Base-by-base conservation (phyloP, 2,888 invertebrate genomes). In the Eupithecia dodoneata region DNA sequence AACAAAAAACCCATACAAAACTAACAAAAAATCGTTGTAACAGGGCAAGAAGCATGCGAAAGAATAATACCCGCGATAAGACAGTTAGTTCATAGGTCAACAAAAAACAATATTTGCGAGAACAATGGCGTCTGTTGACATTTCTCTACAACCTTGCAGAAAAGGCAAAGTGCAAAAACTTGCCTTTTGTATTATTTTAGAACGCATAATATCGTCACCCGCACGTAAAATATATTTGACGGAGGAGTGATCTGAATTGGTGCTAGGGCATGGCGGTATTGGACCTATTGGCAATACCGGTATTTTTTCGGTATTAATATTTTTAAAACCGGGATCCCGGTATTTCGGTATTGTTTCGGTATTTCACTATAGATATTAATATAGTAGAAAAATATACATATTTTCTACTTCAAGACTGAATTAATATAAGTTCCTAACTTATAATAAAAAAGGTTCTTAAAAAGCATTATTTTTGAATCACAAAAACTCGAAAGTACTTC, bases 111-210 rank as follows among this genome's bases (percentile, higher is more conserved):
- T 67, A 67, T 44, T 45, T 44, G 44, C 67, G 2, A 45, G 9
- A 67, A 67, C 67, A 67, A 67, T 67, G 67, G n/a, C 4, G n/a
- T 67, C 6, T 71, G 70, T 71, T 71, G 70, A 71, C 70, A 71
- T 67, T 67, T 67, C 44, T 67, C 44, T n/a, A 67, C 44, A n/a
- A 67, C 67, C 67, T 67, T n/a, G 45, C 9, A 42, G 67, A 44
- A 44, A 18, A 59, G 7, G 66, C 66, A 2, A 15, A 66, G 66
- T 66, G 2, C 66, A 66, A 66, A 66, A n/a, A 67, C 2, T 44
- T 59, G 9, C 59, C 59, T 59, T 59, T 59, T 59, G 59, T 59
- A 18, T 59, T 59, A 9, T 59, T 59, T 59, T 59, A 18, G 59
- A 18, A 59, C 18, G 9, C 10, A 18, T n/a, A 59, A 18, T 59